A percentile compares a stretch with the other conserved stretches of the same genome.
Conservation (phyloP, 2,113 vertebrate genomes). For the Thalassoma bifasciatum region DNA sequence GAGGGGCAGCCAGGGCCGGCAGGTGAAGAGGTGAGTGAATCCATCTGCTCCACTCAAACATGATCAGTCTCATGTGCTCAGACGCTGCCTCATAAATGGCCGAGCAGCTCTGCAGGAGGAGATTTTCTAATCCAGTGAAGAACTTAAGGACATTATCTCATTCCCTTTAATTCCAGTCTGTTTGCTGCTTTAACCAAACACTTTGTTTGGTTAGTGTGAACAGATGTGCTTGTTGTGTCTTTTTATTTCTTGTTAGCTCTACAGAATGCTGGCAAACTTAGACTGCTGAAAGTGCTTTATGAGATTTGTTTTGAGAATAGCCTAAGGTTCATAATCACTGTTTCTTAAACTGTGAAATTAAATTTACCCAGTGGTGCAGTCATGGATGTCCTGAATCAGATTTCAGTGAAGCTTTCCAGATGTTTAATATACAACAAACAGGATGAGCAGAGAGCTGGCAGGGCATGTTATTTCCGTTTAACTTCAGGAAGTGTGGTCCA, state of each 20-base stretch:
- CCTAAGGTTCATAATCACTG: constrained; percentile 3
- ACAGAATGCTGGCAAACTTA: neutral
- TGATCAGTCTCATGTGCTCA: constrained; percentile 2
- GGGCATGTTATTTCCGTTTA: neutral
- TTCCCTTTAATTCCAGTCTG: neutral
- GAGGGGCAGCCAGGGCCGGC: constrained; percentile 75
- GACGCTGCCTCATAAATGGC: constrained; percentile 20
- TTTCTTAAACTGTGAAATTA: constrained; percentile 32
- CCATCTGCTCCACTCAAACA: neutral
- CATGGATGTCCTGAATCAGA: neutral
- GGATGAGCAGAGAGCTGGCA: neutral
- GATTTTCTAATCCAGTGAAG: constrained; percentile 17
- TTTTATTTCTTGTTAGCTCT: constrained; percentile 1
- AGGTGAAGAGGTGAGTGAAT: constrained; percentile 84
- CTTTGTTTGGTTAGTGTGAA: neutral
- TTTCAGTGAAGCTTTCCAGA: constrained; percentile 17
- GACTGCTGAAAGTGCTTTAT: neutral
- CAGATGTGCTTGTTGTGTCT: constrained; percentile 30
- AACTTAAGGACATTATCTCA: constrained; percentile 16
- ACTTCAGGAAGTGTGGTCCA: neutral
- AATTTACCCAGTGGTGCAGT: constrained; percentile 1
- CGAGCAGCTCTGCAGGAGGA: constrained; percentile 4
- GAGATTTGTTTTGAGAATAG: neutral
- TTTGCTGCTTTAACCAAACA: constrained; percentile 2
- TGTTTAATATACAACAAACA: constrained; percentile 1